Percentiles rank a stretch among this genome's conserved stretches.
Conservation (phyloP, 2,797 vertebrate genomes). For the Parotocinclus haroldoi region DNA sequence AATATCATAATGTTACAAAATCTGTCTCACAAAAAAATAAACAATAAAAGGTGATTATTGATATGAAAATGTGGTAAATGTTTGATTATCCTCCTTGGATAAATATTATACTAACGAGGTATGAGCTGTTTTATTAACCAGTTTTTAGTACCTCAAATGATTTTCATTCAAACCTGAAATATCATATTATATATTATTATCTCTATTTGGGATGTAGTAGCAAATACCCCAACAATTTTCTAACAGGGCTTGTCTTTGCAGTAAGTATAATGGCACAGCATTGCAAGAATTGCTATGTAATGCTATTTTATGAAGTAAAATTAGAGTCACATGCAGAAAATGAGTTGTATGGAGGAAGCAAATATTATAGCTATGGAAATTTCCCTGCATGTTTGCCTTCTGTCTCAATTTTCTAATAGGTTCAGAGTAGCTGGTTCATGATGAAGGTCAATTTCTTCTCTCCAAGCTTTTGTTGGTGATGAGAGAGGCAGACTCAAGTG, state of each 20-base stretch:
- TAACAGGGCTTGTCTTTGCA: conserved; percentile 15
- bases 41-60: too few species aligned
- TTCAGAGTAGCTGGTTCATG: conserved; percentile 5
- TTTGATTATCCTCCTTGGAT: neutral
- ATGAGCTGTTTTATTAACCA: conserved; percentile 15
- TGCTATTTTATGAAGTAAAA: neutral
- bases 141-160: neutral
- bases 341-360: conserved; percentile 3
- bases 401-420: conserved; percentile 19
- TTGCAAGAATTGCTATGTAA: too few species aligned
- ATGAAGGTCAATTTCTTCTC: conserved; percentile 32
- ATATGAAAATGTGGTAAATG: too few species aligned
- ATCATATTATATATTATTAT: neutral
- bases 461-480: conserved; percentile 3
- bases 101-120: conserved; percentile 7
- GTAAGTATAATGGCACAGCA: conserved; percentile 29
- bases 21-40: too few species aligned
- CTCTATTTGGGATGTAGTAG: conserved; percentile 33
- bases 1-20: too few species aligned
- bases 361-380: neutral
- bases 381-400: neutral
- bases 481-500: conserved; percentile 13
- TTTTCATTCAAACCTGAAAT: conserved; percentile 1
- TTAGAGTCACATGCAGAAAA: conserved; percentile 16
- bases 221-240: conserved; percentile 10